Percentiles rank a stretch among this genome's conserved stretches.
Conservation (phyloP, 1,140 invertebrate species). For the Ceratitis capitata region DNA sequence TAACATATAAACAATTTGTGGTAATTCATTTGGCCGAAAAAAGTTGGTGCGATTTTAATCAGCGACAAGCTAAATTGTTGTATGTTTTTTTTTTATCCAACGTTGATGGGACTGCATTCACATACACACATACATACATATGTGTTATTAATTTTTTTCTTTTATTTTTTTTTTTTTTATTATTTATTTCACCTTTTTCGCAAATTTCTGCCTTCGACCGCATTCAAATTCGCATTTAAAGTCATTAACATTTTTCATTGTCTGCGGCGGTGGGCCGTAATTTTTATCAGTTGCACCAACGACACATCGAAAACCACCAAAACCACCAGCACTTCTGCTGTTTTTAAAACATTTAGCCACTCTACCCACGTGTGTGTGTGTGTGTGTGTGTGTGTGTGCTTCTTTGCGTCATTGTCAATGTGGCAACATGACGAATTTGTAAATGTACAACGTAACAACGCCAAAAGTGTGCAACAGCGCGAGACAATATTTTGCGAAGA, state of each 20-base stretch:
- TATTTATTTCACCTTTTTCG: no score
- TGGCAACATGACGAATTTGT: slow-evolving; percentile 31
- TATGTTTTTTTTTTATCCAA: no score
- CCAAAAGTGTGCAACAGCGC: slow-evolving; percentile 16
- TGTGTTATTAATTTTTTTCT: no score
- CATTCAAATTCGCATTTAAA: slow-evolving; percentile 34
- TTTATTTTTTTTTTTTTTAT: no score
- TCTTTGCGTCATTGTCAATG: neutral
- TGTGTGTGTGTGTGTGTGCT: neutral
- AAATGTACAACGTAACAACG: neutral
- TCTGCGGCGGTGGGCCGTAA: neutral
- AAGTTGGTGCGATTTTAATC: slow-evolving; percentile 28
- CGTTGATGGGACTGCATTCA: neutral
- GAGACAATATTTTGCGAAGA: neutral
- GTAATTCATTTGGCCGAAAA: slow-evolving; percentile 10
- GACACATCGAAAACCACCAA: slow-evolving; percentile 1
- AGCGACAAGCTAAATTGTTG: slow-evolving; percentile 27
- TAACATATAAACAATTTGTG: neutral
- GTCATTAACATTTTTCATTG: slow-evolving; percentile 38
- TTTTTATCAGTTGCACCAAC: slow-evolving; percentile 19
- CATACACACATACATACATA: neutral
- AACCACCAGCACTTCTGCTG: neutral
- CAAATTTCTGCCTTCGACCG: neutral
- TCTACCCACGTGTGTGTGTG: neutral
- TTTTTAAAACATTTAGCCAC: neutral